Evolutionary conservation across 2,797 vertebrate species (phyloP).

Genomic region (Falco columbarius): DNA sequence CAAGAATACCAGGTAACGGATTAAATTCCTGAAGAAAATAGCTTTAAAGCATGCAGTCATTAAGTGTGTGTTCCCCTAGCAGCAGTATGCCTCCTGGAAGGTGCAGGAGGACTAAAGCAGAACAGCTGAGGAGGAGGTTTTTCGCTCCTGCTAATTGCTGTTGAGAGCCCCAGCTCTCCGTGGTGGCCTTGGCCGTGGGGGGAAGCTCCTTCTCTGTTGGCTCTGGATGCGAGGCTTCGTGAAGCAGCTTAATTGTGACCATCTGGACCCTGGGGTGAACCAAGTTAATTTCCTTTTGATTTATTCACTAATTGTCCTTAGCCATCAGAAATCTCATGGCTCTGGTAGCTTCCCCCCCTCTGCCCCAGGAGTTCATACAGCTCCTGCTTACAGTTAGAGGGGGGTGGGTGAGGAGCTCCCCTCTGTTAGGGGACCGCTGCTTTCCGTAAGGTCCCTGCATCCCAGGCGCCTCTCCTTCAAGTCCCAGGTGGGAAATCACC

Average conservation of each 20-base stretch:
- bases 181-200: too few relatives aligned
- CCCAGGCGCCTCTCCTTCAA: fast-evolving
- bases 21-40: background rate
- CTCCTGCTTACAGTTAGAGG: background rate
- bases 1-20: background rate
- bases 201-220: background rate
- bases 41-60: fast-evolving
- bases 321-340: background rate
- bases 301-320: background rate
- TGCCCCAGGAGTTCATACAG: fast-evolving
- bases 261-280: background rate
- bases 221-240: background rate
- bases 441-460: background rate
- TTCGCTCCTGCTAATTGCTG: background rate
- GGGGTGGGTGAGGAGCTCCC: background rate
- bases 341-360: background rate
- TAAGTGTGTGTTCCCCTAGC: background rate
- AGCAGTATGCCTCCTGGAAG: background rate
- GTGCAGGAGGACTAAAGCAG: background rate
- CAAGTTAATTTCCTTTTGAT: background rate
- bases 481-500: background rate
- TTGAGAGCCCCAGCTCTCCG: background rate
- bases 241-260: background rate
- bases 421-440: fast-evolving
- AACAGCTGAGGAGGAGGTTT: background rate